Percentiles rank a stretch among this genome's conserved stretches.
These are phyloP conservation scores for Xylophagus ater DNA, from an alignment of 2,888 invertebrate genomes.

Conservation along the genomic window DNA sequence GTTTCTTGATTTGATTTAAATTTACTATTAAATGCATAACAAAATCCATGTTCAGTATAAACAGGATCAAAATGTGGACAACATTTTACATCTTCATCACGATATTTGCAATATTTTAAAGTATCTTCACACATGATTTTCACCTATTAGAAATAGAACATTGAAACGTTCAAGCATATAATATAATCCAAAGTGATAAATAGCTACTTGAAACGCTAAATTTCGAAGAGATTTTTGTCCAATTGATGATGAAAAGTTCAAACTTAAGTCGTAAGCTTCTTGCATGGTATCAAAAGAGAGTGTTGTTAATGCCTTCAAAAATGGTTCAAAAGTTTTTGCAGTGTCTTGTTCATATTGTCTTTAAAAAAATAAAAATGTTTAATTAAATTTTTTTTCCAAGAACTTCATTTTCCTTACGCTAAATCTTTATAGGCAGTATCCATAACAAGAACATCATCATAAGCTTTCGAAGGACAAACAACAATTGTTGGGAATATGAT, in stretches of 20 bases:
- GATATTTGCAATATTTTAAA: slow-evolving; percentile 53
- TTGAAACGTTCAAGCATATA: slow-evolving; percentile 26
- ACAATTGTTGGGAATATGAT: slow-evolving; percentile 65
- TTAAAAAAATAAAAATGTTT: neutral
- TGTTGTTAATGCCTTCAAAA: slow-evolving; percentile 35
- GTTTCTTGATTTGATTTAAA: slow-evolving; percentile 28
- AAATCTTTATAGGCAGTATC: slow-evolving; percentile 27
- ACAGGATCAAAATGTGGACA: slow-evolving; percentile 54
- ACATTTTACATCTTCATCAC: slow-evolving; percentile 53
- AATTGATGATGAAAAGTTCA: slow-evolving; percentile 20
- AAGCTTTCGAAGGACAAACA: slow-evolving; percentile 48
- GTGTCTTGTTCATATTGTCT: slow-evolving; percentile 15
- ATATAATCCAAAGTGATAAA: neutral
- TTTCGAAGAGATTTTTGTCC: slow-evolving; percentile 24
- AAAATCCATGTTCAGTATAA: slow-evolving; percentile 66
- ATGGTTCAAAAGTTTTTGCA: slow-evolving; percentile 26
- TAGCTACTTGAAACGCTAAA: slow-evolving; percentile 28
- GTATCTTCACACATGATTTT: slow-evolving; percentile 50
- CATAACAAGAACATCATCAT: slow-evolving; percentile 37
- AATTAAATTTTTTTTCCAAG: neutral
- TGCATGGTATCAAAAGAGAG: slow-evolving; percentile 37
- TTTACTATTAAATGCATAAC: slow-evolving; percentile 55
- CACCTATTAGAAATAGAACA: slow-evolving; percentile 27
- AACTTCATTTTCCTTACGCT: slow-evolving; percentile 24
- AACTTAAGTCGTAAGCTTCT: slow-evolving; percentile 23